Conservation (phyloP, 2,113 vertebrate species). For the Mionectes macconnelli region DNA sequence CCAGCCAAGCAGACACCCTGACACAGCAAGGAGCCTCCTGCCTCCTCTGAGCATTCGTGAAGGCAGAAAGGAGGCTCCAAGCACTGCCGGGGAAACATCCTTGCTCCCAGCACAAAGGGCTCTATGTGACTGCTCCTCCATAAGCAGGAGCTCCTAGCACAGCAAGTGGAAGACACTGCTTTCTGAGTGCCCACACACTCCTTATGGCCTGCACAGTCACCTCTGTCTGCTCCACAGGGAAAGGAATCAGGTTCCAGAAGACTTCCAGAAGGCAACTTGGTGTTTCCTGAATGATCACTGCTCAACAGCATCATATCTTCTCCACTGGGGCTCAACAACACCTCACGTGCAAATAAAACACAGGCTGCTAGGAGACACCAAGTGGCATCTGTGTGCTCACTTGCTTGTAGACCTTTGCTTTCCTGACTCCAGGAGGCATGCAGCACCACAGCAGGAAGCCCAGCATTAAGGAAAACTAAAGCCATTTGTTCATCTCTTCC, state of each 20-base stretch:
- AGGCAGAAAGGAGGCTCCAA: neutral
- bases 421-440: neutral
- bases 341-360: neutral
- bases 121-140: neutral
- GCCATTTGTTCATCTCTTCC: neutral
- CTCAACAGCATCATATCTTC: fast-evolving
- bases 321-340: neutral
- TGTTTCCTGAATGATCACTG: neutral
- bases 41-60: neutral
- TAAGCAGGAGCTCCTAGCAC: neutral
- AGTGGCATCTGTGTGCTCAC: neutral
- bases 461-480: neutral
- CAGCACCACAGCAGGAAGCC: neutral
- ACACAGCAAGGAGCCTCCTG: neutral
- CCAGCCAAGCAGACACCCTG: neutral
- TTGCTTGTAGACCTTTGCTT: neutral
- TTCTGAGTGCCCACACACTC: neutral
- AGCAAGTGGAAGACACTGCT: neutral
- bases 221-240: neutral
- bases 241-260: neutral
- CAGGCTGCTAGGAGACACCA: neutral
- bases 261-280: neutral
- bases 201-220: neutral
- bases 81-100: neutral
- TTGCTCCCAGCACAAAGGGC: neutral